phyloP scores from a whole-genome alignment of 2,113 vertebrate species.

The Caranx ignobilis region DNA sequence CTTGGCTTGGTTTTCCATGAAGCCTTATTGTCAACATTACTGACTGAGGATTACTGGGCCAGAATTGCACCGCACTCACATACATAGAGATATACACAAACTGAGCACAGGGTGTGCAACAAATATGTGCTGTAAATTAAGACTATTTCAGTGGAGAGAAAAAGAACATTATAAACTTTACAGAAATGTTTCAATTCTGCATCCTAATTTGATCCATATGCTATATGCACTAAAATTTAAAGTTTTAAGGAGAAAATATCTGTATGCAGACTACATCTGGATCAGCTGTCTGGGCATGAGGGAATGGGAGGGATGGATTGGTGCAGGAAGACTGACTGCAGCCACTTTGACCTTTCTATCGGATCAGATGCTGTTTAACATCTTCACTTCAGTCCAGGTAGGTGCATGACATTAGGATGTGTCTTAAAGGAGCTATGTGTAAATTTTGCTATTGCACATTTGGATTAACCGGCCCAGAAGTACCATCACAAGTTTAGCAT shows the following conservation, averaged over 20 bases:
- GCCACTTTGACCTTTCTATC: constrained; percentile 48
- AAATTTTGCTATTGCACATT: too few relatives aligned
- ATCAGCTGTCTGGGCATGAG: constrained; percentile 28
- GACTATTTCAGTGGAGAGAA: neutral
- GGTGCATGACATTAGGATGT: neutral
- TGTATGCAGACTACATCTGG: constrained; percentile 35
- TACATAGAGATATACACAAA: constrained; percentile 36
- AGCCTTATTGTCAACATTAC: constrained; percentile 73
- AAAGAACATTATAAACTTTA: neutral
- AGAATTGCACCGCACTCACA: constrained; percentile 54
- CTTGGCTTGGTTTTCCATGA: constrained; percentile 77
- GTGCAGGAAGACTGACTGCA: constrained; percentile 30
- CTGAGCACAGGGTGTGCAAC: constrained; percentile 41
- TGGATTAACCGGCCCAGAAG: too few relatives aligned
- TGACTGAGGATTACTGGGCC: constrained; percentile 66
- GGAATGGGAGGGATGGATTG: constrained; percentile 33
- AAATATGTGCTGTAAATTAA: constrained; percentile 48
- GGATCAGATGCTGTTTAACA: constrained; percentile 36
- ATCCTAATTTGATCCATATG: neutral
- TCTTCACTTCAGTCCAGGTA: constrained; percentile 16
- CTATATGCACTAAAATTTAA: neutral
- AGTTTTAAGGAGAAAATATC: constrained; percentile 21
- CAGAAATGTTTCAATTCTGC: neutral
- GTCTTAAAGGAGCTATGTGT: neutral
- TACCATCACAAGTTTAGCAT: too few relatives aligned